Evolutionary conservation across 92 coral and sea anemone genomes (phyloP).

Genomic region (Zoanthus sociatus): DNA sequence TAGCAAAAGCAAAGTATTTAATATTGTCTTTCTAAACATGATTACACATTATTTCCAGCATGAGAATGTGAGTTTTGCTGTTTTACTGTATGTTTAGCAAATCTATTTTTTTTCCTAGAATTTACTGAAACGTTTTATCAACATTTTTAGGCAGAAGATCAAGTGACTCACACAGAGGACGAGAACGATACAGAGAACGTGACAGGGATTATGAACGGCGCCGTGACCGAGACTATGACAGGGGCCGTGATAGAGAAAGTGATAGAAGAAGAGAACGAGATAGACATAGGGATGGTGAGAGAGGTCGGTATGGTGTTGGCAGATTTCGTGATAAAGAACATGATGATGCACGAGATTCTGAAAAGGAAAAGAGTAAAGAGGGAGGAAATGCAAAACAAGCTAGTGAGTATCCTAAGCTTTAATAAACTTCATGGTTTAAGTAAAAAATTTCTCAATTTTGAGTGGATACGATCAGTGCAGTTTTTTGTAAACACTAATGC

Average conservation of each 20-base stretch:
- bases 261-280: neutral
- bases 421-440: too few species aligned
- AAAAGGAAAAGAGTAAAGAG: constrained; percentile 33
- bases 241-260: constrained; percentile 49
- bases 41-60: too few species aligned
- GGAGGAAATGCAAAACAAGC: constrained; percentile 6
- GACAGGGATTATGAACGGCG: constrained; percentile 33
- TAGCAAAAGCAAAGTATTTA: too few species aligned
- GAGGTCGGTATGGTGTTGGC: constrained; percentile 62
- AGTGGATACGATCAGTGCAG: too few species aligned
- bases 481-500: too few species aligned
- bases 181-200: constrained; percentile 36
- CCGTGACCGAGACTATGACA: constrained; percentile 63
- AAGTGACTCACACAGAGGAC: constrained; percentile 55
- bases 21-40: too few species aligned
- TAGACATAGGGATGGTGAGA: constrained; percentile 62
- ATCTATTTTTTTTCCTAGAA: too few species aligned
- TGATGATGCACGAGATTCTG: constrained; percentile 22
- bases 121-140: too few species aligned
- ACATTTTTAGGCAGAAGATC: constrained; percentile 46
- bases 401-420: constrained; percentile 14
- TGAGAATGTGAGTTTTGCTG: too few species aligned
- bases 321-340: constrained; percentile 33
- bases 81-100: too few species aligned
- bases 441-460: too few species aligned